These are phyloP conservation scores for Anarhynchus alexandrinus DNA, from an alignment of 2,113 vertebrate genomes.

Conservation along the genomic window DNA sequence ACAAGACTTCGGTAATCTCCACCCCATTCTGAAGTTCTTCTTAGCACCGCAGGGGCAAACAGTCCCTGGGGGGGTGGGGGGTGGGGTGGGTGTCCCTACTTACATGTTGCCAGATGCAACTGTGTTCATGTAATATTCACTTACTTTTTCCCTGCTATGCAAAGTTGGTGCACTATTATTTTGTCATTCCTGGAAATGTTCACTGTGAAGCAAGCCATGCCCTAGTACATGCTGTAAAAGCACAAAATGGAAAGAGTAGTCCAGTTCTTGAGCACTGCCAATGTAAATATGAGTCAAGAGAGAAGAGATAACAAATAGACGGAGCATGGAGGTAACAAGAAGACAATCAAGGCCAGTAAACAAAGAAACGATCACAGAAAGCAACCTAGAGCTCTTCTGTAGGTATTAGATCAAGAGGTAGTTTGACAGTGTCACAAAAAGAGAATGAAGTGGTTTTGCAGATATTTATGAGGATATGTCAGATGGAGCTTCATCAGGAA, in stretches of 20 bases:
- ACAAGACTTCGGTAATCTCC: background rate
- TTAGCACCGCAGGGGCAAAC: background rate
- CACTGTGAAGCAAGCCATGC: background rate
- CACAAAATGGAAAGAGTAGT: background rate
- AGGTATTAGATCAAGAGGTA: background rate
- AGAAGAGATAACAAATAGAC: background rate
- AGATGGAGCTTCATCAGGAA: background rate
- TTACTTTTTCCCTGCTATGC: background rate
- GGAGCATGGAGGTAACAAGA: background rate
- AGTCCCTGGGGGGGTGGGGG: background rate
- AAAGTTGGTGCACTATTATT: background rate
- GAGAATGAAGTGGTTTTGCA: background rate
- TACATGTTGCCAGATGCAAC: background rate
- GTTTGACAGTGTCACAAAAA: background rate
- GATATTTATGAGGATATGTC: background rate
- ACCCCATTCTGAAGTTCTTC: background rate
- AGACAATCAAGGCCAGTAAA: background rate
- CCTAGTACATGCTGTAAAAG: background rate
- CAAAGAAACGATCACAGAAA: background rate
- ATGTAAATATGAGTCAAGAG: background rate
- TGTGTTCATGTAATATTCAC: background rate
- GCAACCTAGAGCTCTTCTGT: background rate
- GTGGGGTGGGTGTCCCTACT: background rate
- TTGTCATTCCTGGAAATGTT: background rate
- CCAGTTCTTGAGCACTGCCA: background rate